Evolutionary conservation across 2,797 vertebrate species (phyloP).

Genomic region (Molothrus aeneus): DNA sequence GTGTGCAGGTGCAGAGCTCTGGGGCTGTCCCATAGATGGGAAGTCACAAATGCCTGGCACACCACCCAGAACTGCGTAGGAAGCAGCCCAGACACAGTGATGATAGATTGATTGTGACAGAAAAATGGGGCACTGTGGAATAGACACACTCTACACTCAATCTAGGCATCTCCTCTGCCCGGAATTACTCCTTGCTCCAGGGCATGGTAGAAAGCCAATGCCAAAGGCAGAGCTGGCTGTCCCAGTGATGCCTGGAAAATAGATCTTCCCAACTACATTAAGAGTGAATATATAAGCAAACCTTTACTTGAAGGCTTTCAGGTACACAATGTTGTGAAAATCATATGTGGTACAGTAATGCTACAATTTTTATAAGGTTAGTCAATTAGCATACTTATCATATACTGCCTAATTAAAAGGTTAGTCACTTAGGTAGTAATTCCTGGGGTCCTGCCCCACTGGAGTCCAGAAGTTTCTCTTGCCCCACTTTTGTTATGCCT

Average conservation of each 20-base stretch:
- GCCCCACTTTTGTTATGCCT: not conserved
- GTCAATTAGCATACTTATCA: not conserved
- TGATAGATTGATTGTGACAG: constrained; percentile 26
- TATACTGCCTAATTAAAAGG: not conserved
- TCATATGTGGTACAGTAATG: not conserved
- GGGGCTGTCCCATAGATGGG: not conserved
- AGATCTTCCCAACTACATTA: not conserved
- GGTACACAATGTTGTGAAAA: not conserved
- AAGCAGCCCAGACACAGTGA: constrained; percentile 7
- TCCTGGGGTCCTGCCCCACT: not conserved
- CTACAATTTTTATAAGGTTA: not conserved
- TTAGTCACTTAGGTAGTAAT: not conserved
- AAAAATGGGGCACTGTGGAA: constrained; percentile 44
- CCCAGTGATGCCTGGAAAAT: not conserved
- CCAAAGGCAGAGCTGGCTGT: not conserved
- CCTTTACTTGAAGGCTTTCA: not conserved
- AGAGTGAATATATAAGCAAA: not conserved
- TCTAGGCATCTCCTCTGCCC: not conserved
- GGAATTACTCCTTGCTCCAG: not conserved
- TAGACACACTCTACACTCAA: constrained; percentile 1
- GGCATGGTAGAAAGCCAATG: not conserved
- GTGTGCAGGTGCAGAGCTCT: not conserved
- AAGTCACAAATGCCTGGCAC: not conserved
- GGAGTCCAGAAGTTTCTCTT: not conserved
- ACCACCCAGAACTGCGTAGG: not conserved